Evolutionary conservation across 2,888 invertebrate species (phyloP).

Genomic region (Drosophila incognita): DNA sequence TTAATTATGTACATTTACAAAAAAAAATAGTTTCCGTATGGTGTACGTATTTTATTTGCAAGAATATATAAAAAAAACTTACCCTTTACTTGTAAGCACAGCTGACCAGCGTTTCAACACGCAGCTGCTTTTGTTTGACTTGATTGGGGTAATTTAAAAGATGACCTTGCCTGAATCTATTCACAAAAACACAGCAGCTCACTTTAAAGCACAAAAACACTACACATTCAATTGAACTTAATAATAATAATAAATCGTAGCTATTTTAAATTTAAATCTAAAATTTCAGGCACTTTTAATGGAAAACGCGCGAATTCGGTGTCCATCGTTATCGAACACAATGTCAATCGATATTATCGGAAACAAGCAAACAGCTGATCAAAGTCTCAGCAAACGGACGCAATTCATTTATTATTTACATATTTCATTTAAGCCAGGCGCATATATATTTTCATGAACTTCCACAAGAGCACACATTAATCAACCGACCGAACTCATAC

Average conservation of each 20-base stretch:
- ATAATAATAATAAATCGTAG: neutral
- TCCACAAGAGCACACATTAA: neutral
- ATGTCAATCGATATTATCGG: slow-evolving; percentile 1
- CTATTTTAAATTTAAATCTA: neutral
- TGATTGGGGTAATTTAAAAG: neutral
- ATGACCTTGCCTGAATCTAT: neutral
- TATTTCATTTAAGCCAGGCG: neutral
- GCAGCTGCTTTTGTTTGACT: neutral
- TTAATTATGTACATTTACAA: neutral
- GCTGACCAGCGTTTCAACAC: neutral
- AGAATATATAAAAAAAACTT: slow-evolving; percentile 7
- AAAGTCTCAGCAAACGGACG: neutral
- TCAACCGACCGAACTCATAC: no score
- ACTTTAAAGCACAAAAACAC: neutral
- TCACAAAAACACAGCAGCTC: neutral
- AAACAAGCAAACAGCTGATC: slow-evolving; percentile 19
- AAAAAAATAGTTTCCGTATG: neutral
- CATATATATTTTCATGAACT: neutral
- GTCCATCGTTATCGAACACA: neutral
- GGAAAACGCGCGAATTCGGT: neutral
- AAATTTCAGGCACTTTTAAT: neutral
- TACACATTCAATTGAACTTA: neutral
- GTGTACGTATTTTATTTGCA: neutral
- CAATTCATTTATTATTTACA: neutral
- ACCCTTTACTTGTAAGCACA: neutral